These are phyloP conservation scores for Gari tellinella DNA, from an alignment of 2,888 invertebrate species.

Conservation along the genomic window DNA sequence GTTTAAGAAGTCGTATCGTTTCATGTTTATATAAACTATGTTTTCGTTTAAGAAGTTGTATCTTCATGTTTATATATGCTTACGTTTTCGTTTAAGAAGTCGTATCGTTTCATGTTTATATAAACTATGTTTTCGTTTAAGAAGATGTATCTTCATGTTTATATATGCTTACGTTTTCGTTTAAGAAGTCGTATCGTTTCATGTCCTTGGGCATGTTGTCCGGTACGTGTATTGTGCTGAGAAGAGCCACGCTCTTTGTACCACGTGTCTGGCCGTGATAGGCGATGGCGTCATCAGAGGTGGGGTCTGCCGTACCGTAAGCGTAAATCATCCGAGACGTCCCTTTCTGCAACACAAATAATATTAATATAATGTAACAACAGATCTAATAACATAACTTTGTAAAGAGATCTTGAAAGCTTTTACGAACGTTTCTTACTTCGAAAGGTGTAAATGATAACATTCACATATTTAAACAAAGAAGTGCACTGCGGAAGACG, in stretches of 20 bases:
- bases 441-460: no score
- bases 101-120: conserved; percentile 48
- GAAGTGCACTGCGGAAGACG: no score
- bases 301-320: conserved; percentile 62
- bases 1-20: no score
- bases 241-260: conserved; percentile 61
- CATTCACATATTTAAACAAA: no score
- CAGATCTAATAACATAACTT: no score
- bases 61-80: conserved; percentile 7
- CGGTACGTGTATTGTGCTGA: conserved; percentile 21
- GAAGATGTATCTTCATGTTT: no score
- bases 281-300: conserved; percentile 40
- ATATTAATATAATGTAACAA: no score
- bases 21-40: no score
- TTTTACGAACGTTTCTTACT: no score
- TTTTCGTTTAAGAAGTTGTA: no score
- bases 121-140: no score
- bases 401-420: no score
- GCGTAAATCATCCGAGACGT: conserved; percentile 66
- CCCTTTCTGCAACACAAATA: conserved; percentile 49
- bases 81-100: conserved; percentile 68
- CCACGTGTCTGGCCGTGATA: conserved; percentile 65
- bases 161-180: conserved; percentile 57
- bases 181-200: conserved; percentile 53
- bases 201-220: conserved; percentile 38